These are phyloP conservation scores for Gibbula magus DNA, from an alignment of 2,888 invertebrate species.

Conservation along the genomic window DNA sequence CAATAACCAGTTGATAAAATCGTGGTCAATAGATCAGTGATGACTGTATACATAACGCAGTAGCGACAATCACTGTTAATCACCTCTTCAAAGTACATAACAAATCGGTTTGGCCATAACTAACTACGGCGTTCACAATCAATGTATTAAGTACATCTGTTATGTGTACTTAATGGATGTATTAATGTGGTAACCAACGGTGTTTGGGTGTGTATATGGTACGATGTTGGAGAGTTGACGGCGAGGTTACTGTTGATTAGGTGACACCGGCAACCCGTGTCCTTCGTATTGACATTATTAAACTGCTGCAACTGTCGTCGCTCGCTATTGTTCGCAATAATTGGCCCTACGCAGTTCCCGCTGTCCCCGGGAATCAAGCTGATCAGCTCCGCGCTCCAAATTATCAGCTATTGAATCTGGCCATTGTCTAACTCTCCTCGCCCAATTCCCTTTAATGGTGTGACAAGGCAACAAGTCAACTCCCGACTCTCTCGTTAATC, in stretches of 20 bases:
- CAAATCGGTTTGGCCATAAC: too few relatives aligned
- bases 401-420: slow-evolving; percentile 19
- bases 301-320: slow-evolving; percentile 19
- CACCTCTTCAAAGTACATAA: too few relatives aligned
- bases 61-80: too few relatives aligned
- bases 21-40: too few relatives aligned
- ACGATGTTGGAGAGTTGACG: not conserved
- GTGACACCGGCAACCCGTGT: not conserved
- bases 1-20: too few relatives aligned
- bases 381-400: slow-evolving; percentile 19
- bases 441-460: slow-evolving; percentile 25
- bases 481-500: not conserved
- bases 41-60: too few relatives aligned
- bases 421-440: slow-evolving; percentile 20
- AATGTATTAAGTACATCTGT: not conserved
- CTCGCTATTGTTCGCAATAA: slow-evolving; percentile 18
- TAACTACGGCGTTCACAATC: too few relatives aligned
- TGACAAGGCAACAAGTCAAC: slow-evolving; percentile 25
- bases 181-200: not conserved
- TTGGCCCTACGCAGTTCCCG: slow-evolving; percentile 18
- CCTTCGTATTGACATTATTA: not conserved
- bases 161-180: not conserved
- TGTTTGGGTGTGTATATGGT: slow-evolving; percentile 6
- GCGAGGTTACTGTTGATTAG: slow-evolving; percentile 16
- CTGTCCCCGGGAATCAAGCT: not conserved